These are phyloP conservation scores for Blera fallax DNA, from an alignment of 2,888 invertebrate genomes.

Conservation along the genomic window DNA sequence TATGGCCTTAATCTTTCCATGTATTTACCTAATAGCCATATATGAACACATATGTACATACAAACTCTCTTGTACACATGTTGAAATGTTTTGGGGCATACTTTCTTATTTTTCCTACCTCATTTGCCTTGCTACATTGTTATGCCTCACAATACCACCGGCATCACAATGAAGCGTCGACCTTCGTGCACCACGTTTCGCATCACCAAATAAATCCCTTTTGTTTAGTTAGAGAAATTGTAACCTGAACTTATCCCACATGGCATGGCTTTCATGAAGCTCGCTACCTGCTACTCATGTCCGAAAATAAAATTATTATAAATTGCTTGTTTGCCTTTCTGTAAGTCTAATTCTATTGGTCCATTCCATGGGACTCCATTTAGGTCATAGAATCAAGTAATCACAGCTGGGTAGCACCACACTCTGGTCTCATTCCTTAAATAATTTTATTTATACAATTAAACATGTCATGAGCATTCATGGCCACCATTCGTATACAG, in stretches of 20 bases:
- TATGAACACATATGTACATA: too few species aligned
- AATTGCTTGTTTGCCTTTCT: neutral
- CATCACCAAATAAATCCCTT: too few species aligned
- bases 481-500: neutral
- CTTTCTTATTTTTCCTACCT: too few species aligned
- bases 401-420: neutral
- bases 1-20: too few species aligned
- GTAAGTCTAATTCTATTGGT: neutral
- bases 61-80: too few species aligned
- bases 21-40: too few species aligned
- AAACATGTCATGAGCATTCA: constrained; percentile 31
- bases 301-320: constrained; percentile 12
- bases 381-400: neutral
- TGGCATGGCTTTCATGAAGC: neutral
- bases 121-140: too few species aligned
- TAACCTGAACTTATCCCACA: neutral
- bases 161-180: too few species aligned
- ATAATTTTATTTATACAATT: constrained; percentile 24
- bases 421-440: neutral
- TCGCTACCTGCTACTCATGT: neutral
- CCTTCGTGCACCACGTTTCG: too few species aligned
- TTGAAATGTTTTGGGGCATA: too few species aligned
- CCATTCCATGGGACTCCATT: neutral
- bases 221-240: neutral
- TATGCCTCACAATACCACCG: too few species aligned